A percentile compares a stretch with the other conserved stretches of the same genome.
Evolutionary conservation across 2,113 vertebrate species (phyloP).

Genomic region (Crotalus viridis): DNA sequence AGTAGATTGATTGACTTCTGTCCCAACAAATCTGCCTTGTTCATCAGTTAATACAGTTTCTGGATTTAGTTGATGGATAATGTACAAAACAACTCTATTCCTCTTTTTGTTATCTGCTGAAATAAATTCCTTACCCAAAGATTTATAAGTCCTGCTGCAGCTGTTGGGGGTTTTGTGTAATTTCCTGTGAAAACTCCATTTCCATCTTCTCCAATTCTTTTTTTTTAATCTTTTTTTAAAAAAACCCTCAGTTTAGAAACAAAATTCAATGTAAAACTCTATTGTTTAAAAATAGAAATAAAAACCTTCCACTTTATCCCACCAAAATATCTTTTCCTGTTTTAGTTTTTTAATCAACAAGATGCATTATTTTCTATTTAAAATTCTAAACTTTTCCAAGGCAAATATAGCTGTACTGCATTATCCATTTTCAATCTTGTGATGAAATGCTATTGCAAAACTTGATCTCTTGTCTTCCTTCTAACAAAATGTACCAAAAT

Average conservation of each 20-base stretch:
- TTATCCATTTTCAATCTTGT: background rate
- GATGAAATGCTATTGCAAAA: background rate
- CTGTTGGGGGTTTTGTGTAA: background rate
- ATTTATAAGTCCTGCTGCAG: background rate
- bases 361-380: background rate
- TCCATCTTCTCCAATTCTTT: background rate
- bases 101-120: background rate
- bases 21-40: background rate
- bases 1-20: background rate
- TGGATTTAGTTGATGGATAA: background rate
- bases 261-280: background rate
- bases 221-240: background rate
- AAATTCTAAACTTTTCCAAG: background rate
- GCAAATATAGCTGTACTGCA: background rate
- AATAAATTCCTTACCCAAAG: background rate
- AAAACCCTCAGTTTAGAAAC: background rate
- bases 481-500: background rate
- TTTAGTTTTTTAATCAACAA: background rate
- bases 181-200: background rate
- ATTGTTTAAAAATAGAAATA: background rate
- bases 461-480: background rate
- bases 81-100: background rate
- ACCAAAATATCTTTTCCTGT: background rate
- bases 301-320: background rate
- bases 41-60: background rate